Conservation (phyloP, 2,888 invertebrate species). For the Ectemnius continuus region DNA sequence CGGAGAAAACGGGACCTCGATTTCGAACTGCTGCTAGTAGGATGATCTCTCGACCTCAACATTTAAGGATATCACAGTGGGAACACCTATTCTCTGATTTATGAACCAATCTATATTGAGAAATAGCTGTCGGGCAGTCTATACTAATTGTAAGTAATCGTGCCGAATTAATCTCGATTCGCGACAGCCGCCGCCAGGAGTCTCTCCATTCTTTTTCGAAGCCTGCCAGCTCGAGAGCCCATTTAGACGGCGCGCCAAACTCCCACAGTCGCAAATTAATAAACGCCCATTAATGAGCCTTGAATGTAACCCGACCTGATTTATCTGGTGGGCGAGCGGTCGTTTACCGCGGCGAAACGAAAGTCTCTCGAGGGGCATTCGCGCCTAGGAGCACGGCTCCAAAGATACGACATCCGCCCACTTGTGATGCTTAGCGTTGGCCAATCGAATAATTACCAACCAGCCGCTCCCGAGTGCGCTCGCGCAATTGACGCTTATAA, state of each 20-base stretch:
- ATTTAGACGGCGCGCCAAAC: slow-evolving; percentile 4
- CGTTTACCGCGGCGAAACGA: too few relatives aligned
- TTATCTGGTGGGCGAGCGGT: too few relatives aligned
- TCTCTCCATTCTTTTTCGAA: background rate
- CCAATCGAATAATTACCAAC: slow-evolving; percentile 29
- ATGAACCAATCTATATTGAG: background rate
- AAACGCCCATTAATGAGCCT: slow-evolving; percentile 1
- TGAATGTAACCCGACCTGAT: background rate
- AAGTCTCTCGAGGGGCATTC: too few relatives aligned
- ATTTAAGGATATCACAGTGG: slow-evolving; percentile 40
- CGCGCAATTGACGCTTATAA: slow-evolving; percentile 55
- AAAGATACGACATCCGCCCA: slow-evolving; percentile 47
- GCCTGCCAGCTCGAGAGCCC: too few relatives aligned
- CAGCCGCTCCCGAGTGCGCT: slow-evolving; percentile 23
- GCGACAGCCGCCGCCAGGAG: background rate
- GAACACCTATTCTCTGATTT: slow-evolving; percentile 9
- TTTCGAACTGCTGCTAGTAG: slow-evolving; percentile 33
- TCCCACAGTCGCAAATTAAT: background rate
- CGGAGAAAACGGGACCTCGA: slow-evolving; percentile 33
- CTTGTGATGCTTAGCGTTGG: slow-evolving; percentile 33
- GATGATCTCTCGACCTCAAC: slow-evolving; percentile 46
- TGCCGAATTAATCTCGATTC: background rate
- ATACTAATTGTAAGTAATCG: slow-evolving; percentile 4
- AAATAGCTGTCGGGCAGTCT: background rate
- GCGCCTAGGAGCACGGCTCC: background rate